Conservation (phyloP, 2,888 invertebrate genomes). For the Eupithecia centaureata region DNA sequence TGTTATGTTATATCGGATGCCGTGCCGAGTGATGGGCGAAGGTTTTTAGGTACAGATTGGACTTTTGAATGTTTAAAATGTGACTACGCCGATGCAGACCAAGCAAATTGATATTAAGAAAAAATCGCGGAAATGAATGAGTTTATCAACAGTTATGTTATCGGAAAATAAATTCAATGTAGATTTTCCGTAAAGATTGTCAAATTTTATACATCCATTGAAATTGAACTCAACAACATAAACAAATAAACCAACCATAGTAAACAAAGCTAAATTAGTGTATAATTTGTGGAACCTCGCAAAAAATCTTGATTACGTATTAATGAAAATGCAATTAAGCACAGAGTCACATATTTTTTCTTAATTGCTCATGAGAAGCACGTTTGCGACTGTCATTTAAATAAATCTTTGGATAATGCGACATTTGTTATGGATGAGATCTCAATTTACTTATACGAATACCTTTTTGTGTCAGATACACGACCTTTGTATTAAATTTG, state of each 20-base stretch:
- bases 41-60: background rate
- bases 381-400: conserved; percentile 55
- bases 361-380: conserved; percentile 50
- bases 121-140: background rate
- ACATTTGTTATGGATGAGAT: conserved; percentile 54
- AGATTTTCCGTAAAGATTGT: background rate
- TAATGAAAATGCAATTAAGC: conserved; percentile 64
- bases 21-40: background rate
- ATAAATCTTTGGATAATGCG: conserved; percentile 60
- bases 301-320: conserved; percentile 52
- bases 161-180: background rate
- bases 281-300: conserved; percentile 46
- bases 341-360: conserved; percentile 57
- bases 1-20: background rate
- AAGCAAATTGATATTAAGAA: background rate
- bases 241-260: too few species aligned
- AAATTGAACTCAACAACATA: conserved; percentile 28
- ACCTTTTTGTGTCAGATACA: conserved; percentile 43
- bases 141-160: background rate
- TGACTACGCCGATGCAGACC: too few species aligned
- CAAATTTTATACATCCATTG: conserved; percentile 25
- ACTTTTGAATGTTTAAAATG: too few species aligned
- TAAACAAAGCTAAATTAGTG: conserved; percentile 50
- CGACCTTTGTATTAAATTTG: conserved; percentile 40
- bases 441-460: conserved; percentile 57